Conservation (phyloP, 2,113 vertebrate species). For the Muntiacus muntjak region DNA sequence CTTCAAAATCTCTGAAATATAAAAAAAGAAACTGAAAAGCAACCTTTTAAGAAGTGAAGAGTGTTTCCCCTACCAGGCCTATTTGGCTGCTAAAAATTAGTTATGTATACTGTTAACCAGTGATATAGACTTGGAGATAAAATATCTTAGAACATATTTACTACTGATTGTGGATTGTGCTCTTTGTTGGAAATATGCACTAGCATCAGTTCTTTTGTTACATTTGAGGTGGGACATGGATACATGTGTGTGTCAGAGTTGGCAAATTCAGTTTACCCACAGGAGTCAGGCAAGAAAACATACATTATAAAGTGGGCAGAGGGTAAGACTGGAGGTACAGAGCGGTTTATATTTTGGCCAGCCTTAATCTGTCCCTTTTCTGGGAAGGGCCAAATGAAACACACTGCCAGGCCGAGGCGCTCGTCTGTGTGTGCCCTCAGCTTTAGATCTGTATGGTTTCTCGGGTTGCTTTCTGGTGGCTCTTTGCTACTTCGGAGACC, state of each 20-base stretch:
- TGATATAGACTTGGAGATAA: neutral
- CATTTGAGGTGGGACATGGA: neutral
- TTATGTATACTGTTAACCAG: neutral
- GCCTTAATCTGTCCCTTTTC: neutral
- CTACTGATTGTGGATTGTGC: neutral
- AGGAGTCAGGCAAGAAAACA: neutral
- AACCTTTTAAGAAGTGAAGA: neutral
- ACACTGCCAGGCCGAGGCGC: neutral
- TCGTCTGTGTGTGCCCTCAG: neutral
- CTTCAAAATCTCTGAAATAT: slow-evolving; percentile 29
- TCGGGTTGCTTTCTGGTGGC: neutral
- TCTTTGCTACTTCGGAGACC: neutral
- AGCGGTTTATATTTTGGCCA: neutral
- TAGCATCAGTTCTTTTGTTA: neutral
- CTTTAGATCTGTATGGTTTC: neutral
- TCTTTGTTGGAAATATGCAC: neutral
- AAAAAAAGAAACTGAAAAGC: neutral
- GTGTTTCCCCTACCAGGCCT: neutral
- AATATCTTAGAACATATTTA: neutral
- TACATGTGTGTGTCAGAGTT: neutral
- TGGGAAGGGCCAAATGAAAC: neutral
- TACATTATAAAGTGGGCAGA: neutral
- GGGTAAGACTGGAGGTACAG: neutral
- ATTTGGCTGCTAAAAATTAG: neutral
- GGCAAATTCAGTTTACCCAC: neutral